Evolutionary conservation across 2,113 vertebrate genomes (phyloP).

Genomic region (Psittacara wagleri): DNA sequence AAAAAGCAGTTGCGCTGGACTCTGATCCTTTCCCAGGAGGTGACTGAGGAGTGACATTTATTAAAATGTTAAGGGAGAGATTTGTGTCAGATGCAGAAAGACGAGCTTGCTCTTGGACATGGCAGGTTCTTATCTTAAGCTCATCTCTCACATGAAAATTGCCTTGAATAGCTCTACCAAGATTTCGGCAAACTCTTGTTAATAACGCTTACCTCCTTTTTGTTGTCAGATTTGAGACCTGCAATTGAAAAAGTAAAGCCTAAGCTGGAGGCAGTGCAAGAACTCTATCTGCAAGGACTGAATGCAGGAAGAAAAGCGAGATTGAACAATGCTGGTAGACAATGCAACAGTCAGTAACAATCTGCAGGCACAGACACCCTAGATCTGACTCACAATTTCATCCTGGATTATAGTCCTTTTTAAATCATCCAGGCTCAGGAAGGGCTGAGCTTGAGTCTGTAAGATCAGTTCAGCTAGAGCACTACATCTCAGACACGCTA

Average conservation of each 20-base stretch:
- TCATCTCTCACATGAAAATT: background rate
- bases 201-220: background rate
- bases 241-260: background rate
- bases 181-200: background rate
- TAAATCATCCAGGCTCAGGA: background rate
- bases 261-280: background rate
- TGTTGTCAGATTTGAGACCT: background rate
- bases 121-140: background rate
- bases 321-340: background rate
- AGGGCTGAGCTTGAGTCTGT: background rate
- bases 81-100: constrained; percentile 23
- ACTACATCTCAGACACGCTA: rapidly evolving
- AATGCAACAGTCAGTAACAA: background rate
- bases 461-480: background rate
- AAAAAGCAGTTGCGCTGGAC: background rate
- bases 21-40: background rate
- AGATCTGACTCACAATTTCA: constrained; percentile 30
- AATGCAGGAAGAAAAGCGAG: background rate
- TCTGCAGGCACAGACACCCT: background rate
- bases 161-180: background rate
- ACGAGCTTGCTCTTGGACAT: background rate
- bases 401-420: background rate
- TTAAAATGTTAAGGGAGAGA: background rate
- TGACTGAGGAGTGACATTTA: background rate
- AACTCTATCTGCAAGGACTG: background rate